Evolutionary conservation across 2,113 vertebrate species (phyloP), one percentile per base, ranked within the genome.

Genomic region (Bos javanicus): DNA sequence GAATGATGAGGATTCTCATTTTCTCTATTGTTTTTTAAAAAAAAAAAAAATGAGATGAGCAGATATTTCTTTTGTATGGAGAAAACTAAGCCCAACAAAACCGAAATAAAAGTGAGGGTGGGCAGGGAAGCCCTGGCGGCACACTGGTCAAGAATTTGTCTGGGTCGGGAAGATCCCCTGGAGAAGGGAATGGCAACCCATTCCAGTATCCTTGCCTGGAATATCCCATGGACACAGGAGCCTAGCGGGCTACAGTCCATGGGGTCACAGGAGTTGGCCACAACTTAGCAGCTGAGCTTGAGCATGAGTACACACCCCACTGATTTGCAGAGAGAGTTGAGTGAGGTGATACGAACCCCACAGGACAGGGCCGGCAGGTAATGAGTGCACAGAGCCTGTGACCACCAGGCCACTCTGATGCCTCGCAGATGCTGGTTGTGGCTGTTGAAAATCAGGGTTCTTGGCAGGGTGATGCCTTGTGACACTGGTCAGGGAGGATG

Each of bases 291-390:
- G 13, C 71, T 76, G 71, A 76, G 71, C 39, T 39, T 43, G 71
- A 76, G 36, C 23, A 1, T 26, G 23, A 48, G 23, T 3, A 26
- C 33, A 23, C 3, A n/a, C 3, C 1, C 7, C 25, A 10, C 14
- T 1, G 0, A 7, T 36, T 7, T 10, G 19, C 80, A n/a, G 10
- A 16, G 56, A 74, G 25, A 33, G 26, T 3, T 13, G 46, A 64
- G 7, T 2, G 17, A 7, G 39, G 19, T 15, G 43, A 7, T 5
- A 9, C 0, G 3, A 33, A 0, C 0, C 4, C 78, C 50, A 21
- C 3, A 1, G 36, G 84, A 7, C 89, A 12, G 9, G 1, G 4
- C 7, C 0, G 0, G 36, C 57, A 43, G 39, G 1, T 0, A 6
- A n/a, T 13, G 26, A 57, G 71, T 8, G 3, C 4, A 1, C 5